Evolutionary conservation across 2,113 vertebrate species (phyloP), one percentile per base, ranked within the genome.

Genomic region (Gymnorhina tibicen): DNA sequence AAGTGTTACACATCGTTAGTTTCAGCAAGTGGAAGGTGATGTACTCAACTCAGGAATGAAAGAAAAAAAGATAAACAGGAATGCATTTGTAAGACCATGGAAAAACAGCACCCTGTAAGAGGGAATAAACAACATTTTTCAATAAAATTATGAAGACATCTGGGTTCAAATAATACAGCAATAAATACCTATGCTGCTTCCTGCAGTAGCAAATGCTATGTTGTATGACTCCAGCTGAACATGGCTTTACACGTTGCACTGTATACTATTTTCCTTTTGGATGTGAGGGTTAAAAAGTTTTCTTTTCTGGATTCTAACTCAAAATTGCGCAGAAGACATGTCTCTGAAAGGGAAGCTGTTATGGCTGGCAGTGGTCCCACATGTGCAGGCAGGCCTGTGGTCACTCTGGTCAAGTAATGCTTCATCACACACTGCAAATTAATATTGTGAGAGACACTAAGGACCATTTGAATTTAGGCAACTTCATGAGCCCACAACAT

Each of bases 211-310:
- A 42, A 89, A 55, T n/a, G 19, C 52, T 39, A 0, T 7, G 16
- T 46, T 60, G 24, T 47, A 32, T 0, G 1, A 15, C 35, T 58
- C n/a, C 50, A 64, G 0, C 24, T n/a, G 42, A 86, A 30, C 63
- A 23, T 13, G 63, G 21, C 30, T 68, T 82, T 58, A 44, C 20
- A 21, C n/a, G 56, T 23, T 16, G 66, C 52, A 52, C 8, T 12
- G 11, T 9, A 2, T 19, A 24, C 66, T 69, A 16, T 55, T 85
- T 60, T 73, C 39, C 30, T 83, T 82, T 79, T 27, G 53, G 32
- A 41, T 42, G 28, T 28, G 16, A 74, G 67, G 11, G 27, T 32
- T 59, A 39, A 24, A 83, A 77, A 56, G 32, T 52, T 80, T 84
- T 58, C 32, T 87, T 73, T 56, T 77, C 24, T 59, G 47, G 9